Percentiles rank a stretch among this genome's conserved stretches.
Evolutionary conservation across 2,888 invertebrate species (phyloP).

Genomic region (Lasioglossum vierecki): DNA sequence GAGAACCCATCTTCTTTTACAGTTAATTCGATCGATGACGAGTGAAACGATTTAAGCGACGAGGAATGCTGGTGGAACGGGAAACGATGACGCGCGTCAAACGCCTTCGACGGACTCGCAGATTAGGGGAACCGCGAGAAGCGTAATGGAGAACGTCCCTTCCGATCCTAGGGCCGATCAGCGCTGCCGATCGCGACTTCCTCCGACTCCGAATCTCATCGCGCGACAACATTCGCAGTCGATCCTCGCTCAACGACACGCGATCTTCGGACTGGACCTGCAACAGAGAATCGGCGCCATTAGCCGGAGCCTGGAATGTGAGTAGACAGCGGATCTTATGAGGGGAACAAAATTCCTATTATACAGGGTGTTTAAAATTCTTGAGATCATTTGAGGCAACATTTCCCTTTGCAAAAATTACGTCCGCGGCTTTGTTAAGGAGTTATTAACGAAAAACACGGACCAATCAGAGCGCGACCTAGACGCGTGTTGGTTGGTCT

Average conservation of each 20-base stretch:
- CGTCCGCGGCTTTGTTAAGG: no score
- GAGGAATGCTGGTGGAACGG: not conserved
- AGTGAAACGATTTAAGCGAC: not conserved
- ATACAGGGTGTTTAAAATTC: no score
- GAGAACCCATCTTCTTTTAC: not conserved
- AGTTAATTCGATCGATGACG: not conserved
- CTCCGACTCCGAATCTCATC: slow-evolving; percentile 17
- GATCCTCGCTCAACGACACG: not conserved
- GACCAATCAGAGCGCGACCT: no score
- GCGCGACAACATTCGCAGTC: slow-evolving; percentile 3
- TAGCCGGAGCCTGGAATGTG: not conserved
- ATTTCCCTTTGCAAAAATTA: no score
- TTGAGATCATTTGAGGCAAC: no score
- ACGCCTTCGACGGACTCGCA: no score
- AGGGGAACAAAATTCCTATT: no score
- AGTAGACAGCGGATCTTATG: no score
- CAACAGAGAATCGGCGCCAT: slow-evolving; percentile 22
- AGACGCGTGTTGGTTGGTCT: no score
- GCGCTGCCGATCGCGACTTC: not conserved
- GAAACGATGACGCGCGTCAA: not conserved
- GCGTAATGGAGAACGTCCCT: slow-evolving; percentile 21
- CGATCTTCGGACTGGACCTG: slow-evolving; percentile 19
- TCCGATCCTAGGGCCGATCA: not conserved
- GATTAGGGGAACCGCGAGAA: not conserved
- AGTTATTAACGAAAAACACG: no score